Conservation (phyloP, 2,797 vertebrate genomes). For the Smutsia temminckii region DNA sequence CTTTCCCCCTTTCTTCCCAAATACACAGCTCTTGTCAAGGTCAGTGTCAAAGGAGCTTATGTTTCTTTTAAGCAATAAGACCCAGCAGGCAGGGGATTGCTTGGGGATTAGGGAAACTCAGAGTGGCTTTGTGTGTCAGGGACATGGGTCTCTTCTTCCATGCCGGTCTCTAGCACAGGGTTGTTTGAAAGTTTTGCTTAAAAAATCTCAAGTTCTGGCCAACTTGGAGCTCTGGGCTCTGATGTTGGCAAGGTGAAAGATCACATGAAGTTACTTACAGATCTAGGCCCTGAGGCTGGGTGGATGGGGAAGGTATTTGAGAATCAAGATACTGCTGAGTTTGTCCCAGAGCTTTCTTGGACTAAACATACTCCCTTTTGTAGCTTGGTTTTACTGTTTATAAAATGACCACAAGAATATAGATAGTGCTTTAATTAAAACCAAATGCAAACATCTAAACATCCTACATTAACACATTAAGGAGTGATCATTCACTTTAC, state of each 20-base stretch:
- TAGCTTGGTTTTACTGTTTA: constrained; percentile 9
- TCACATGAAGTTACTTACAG: constrained; percentile 7
- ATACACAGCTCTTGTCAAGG: not conserved
- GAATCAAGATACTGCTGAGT: not conserved
- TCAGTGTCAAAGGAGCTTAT: constrained; percentile 58
- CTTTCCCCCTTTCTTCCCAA: constrained; percentile 46
- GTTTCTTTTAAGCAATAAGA: constrained; percentile 67
- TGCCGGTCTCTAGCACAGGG: not conserved
- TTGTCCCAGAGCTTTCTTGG: not conserved
- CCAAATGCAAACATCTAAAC: not conserved
- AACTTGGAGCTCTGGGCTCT: not conserved
- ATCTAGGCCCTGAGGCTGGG: not conserved
- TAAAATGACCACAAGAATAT: not conserved
- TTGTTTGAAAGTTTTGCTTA: constrained; percentile 58
- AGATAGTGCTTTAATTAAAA: constrained; percentile 22
- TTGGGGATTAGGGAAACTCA: constrained; percentile 44
- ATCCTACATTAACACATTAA: not conserved
- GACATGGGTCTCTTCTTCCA: constrained; percentile 52
- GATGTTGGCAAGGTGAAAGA: constrained; percentile 35
- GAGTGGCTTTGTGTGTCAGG: constrained; percentile 43
- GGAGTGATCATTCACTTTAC: not conserved
- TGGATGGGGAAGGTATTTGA: not conserved
- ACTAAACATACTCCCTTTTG: not conserved
- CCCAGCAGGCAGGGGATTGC: constrained; percentile 59
- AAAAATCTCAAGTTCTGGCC: not conserved